Base-by-base conservation (phyloP, 1,140 invertebrate genomes). In the Lasaia peninsularis region DNA sequence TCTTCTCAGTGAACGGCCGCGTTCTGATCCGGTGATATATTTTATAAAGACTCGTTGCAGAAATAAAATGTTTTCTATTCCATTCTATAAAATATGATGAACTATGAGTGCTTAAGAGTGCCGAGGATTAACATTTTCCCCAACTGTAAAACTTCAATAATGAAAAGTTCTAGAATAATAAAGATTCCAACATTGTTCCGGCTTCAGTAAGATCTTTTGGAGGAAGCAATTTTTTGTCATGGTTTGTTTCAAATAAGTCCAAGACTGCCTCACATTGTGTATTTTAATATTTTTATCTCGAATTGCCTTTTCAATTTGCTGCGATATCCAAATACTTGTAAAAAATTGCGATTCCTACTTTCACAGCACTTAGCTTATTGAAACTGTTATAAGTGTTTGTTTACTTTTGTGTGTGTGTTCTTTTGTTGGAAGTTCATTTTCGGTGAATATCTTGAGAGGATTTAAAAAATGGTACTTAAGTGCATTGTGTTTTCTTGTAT, bases 191-290 rank as follows among this genome's bases (percentile, higher is more conserved):
- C 44, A 21, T 48, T 48, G 44, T 48, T 48, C 44, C 44, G 44
- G 18, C 44, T 48, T 48, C 16, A 48, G n/a, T 12, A 40, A 40
- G 11, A 48, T 48, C 20, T 48, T 48, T 48, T 20, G 18, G 20
- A 24, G 44, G 44, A n/a, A 48, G 44, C 18, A 10, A 48, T 48
- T 48, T 44, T 48, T 48, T 48, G 44, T 48, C 44, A 48, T 10
- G n/a, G 20, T 48, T 48, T 48, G 16, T n/a, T 24, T 21, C n/a
- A 48, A 21, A n/a, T 6, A n/a, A 21, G 16, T 21, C 20, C 20
- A 12, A 48, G 18, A 48, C 20, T 20, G 20, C 20, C 18, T 48
- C 0, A 11, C 3, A 20, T 20, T 18, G 18, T 44, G 9, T 48
- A 21, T 48, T 48, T 48, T 21, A 21, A n/a, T 48, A 48, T 48